Conservation (phyloP, 2,113 vertebrate genomes). For the Pagrus major region DNA sequence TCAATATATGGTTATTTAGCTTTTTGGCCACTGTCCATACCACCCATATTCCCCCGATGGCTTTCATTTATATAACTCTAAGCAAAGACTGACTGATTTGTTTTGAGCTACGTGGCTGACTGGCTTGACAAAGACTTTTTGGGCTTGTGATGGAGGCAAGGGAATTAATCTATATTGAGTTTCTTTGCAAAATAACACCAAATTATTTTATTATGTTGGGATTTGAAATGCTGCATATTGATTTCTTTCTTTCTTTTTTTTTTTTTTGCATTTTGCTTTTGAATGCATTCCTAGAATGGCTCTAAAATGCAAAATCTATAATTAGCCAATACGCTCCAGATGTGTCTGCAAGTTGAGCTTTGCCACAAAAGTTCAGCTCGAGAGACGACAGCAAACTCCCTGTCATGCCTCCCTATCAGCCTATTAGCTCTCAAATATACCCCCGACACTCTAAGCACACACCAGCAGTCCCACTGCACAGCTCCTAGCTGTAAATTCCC, state of each 20-base stretch:
- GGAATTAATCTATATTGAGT: background rate
- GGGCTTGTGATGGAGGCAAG: background rate
- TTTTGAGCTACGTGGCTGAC: background rate
- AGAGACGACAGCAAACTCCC: slow-evolving; percentile 12
- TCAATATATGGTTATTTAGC: slow-evolving; percentile 38
- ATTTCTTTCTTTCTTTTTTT: too few species aligned
- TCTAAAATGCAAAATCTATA: slow-evolving; percentile 38
- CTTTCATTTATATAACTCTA: slow-evolving; percentile 36
- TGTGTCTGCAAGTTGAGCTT: slow-evolving; percentile 35
- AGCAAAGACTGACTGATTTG: slow-evolving; percentile 18
- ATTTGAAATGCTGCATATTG: slow-evolving; percentile 26
- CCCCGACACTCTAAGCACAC: slow-evolving; percentile 4
- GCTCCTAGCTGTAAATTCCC: slow-evolving; percentile 23
- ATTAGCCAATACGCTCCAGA: slow-evolving; percentile 51
- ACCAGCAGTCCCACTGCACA: slow-evolving; percentile 10
- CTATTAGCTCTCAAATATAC: slow-evolving; percentile 33
- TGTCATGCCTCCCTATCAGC: slow-evolving; percentile 15
- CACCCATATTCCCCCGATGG: slow-evolving; percentile 24
- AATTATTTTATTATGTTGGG: slow-evolving; percentile 4
- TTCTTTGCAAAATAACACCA: slow-evolving; percentile 12
- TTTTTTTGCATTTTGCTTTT: slow-evolving; percentile 19
- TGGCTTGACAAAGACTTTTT: slow-evolving; percentile 9
- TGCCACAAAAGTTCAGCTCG: background rate
- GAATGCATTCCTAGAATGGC: slow-evolving; percentile 39
- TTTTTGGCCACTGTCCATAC: slow-evolving; percentile 49